A percentile compares a stretch with the other conserved stretches of the same genome.
Conservation (phyloP, 2,113 vertebrate genomes). For the Opisthocomus hoazin region DNA sequence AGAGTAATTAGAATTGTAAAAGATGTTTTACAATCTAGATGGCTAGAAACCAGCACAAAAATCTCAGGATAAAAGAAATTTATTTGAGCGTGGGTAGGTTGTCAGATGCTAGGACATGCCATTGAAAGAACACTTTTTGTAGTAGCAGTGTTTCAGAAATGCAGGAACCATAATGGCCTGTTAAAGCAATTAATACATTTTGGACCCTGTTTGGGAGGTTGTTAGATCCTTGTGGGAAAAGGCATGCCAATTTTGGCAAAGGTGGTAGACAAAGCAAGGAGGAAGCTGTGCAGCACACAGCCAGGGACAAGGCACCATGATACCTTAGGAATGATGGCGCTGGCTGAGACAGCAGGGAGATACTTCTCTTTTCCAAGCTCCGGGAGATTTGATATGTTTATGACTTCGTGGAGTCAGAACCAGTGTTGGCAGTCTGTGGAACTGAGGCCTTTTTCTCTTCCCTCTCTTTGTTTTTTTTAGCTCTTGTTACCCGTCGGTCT, state of each 20-base stretch:
- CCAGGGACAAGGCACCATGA: not conserved
- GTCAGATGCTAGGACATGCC: not conserved
- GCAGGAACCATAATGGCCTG: not conserved
- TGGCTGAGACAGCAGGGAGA: not conserved
- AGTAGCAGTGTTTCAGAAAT: not conserved
- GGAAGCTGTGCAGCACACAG: not conserved
- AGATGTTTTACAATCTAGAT: too few relatives aligned
- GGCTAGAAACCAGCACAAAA: not conserved
- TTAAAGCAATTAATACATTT: not conserved
- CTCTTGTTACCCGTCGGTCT: not conserved
- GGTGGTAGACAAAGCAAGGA: not conserved
- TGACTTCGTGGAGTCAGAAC: not conserved
- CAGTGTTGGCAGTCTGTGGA: not conserved
- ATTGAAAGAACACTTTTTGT: not conserved
- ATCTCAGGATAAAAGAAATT: not conserved
- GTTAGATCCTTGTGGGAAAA: not conserved
- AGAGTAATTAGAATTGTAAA: not conserved
- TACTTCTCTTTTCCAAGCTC: not conserved
- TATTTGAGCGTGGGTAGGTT: not conserved
- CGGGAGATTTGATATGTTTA: not conserved
- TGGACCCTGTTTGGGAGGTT: not conserved
- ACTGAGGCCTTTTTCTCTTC: not conserved
- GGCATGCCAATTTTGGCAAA: not conserved
- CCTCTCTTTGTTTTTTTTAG: not conserved
- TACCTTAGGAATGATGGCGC: not conserved